These are phyloP conservation scores for Oedothorax gibbosus DNA, from an alignment of 1,140 invertebrate species.

Conservation along the genomic window DNA sequence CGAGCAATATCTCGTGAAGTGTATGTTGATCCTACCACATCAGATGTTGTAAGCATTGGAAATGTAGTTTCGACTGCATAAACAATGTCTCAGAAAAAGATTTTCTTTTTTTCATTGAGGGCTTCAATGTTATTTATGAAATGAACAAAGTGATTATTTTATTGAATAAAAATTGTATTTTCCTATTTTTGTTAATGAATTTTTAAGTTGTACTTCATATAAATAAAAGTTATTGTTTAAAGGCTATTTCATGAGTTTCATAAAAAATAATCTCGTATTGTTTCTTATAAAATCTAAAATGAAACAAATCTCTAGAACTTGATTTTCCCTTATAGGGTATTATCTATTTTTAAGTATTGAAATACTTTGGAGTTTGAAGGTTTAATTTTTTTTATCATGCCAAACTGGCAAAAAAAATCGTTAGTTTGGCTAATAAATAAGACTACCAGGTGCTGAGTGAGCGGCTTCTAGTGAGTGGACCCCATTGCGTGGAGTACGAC, in stretches of 20 bases:
- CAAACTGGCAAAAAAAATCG: no score
- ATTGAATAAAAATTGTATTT: neutral
- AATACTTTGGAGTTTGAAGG: no score
- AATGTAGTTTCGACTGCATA: constrained; percentile 20
- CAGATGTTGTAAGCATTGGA: constrained; percentile 38
- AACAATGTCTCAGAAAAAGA: no score
- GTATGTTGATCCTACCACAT: constrained; percentile 31
- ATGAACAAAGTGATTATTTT: neutral
- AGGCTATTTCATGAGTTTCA: neutral
- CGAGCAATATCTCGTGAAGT: constrained; percentile 7
- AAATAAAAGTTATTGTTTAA: neutral
- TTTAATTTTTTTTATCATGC: no score
- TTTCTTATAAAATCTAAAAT: neutral
- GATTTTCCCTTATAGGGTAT: neutral
- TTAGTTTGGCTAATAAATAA: no score
- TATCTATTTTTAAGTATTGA: neutral
- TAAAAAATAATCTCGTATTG: neutral
- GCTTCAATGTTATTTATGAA: no score
- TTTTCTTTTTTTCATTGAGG: no score
- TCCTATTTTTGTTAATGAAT: neutral
- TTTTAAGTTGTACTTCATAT: no score
- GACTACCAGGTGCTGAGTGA: no score
- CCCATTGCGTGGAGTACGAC: no score
- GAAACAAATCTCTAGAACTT: neutral
- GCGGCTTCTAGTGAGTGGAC: no score